Conservation (phyloP, 2,888 invertebrate genomes). For the Morinoia aosen region DNA sequence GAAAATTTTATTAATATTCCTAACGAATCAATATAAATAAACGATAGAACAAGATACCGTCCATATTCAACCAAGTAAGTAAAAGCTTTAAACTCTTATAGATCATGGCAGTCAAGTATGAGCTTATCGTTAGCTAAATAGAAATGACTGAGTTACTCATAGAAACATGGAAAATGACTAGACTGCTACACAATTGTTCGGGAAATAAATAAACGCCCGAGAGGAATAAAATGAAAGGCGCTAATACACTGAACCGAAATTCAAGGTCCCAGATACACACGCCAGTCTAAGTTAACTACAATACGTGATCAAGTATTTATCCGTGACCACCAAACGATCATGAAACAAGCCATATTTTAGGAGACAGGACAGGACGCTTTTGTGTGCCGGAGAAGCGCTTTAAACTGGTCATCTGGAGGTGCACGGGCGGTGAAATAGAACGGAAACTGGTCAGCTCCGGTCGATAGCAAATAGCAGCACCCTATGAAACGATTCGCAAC, state of each 20-base stretch:
- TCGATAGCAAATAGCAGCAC: not conserved
- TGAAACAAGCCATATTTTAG: not conserved
- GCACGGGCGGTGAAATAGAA: not conserved
- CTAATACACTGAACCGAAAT: not conserved
- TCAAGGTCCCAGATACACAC: not conserved
- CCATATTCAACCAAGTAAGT: too few relatives aligned
- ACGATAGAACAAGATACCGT: not conserved
- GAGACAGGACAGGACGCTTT: not conserved
- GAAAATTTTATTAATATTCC: not conserved
- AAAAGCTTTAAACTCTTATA: too few relatives aligned
- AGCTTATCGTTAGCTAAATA: not conserved
- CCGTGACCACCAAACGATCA: not conserved
- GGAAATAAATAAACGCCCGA: too few relatives aligned
- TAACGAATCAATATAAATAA: not conserved
- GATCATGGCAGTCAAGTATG: too few relatives aligned
- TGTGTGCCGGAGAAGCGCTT: not conserved
- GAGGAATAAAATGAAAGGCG: too few relatives aligned
- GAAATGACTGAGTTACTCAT: not conserved
- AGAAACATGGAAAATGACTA: not conserved
- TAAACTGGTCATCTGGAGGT: not conserved
- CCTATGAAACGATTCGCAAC: conserved; percentile 20
- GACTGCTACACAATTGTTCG: not conserved
- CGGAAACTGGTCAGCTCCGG: not conserved
- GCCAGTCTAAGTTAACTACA: not conserved
- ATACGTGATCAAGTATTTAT: not conserved